A percentile compares a stretch with the other conserved stretches of the same genome.
These are phyloP conservation scores for Lucifuga dentata DNA, from an alignment of 2,113 vertebrate species.

Conservation along the genomic window DNA sequence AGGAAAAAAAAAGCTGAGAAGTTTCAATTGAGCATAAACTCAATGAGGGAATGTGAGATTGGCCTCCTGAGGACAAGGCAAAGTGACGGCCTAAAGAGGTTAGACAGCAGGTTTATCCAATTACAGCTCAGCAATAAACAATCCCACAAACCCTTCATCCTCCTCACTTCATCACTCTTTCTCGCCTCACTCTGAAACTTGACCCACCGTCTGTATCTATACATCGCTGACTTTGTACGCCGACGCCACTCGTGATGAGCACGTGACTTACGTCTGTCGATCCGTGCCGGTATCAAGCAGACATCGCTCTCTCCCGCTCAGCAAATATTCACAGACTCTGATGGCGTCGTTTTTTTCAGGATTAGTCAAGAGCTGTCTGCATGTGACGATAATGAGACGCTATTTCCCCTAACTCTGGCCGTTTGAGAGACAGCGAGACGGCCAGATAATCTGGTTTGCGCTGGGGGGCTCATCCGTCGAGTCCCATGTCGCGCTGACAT, in stretches of 20 bases:
- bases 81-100: conserved; percentile 81
- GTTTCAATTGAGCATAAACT: conserved; percentile 77
- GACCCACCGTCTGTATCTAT: conserved; percentile 70
- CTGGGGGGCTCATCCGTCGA: conserved; percentile 68
- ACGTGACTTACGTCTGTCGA: conserved; percentile 45
- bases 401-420: conserved; percentile 68
- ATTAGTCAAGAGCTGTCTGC: conserved; percentile 73
- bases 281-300: conserved; percentile 22
- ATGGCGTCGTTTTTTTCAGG: conserved; percentile 59
- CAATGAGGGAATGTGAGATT: conserved; percentile 72
- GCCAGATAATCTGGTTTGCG: conserved; percentile 76
- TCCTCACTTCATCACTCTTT: conserved; percentile 50
- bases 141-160: conserved; percentile 64
- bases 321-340: conserved; percentile 71
- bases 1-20: conserved; percentile 49
- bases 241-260: conserved; percentile 66
- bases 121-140: conserved; percentile 80
- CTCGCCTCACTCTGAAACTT: conserved; percentile 66
- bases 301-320: conserved; percentile 50
- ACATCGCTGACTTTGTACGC: conserved; percentile 38
- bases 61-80: conserved; percentile 71
- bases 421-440: conserved; percentile 69
- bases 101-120: conserved; percentile 77
- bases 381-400: conserved; percentile 73
- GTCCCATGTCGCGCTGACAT: conserved; percentile 67